Evolutionary conservation across 2,113 vertebrate species (phyloP), one percentile per base, ranked within the genome.

Genomic region (Uropsilus gracilis): DNA sequence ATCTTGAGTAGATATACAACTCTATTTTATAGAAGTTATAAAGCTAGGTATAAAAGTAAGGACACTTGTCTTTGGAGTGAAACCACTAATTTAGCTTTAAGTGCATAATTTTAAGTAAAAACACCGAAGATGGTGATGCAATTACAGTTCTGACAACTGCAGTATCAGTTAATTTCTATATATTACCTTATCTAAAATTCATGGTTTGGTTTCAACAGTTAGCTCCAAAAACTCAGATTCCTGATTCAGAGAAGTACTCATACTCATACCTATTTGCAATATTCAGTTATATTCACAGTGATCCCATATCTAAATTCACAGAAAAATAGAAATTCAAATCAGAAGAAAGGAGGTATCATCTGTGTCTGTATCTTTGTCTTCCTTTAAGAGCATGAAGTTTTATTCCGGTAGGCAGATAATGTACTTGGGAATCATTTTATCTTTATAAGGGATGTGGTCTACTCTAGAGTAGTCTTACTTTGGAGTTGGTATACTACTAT

Each of bases 101-200:
- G 57, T 57, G 7, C 17, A 48, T 55, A 20, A 81, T 55, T 96
- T 89, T 20, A 88, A 69, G 55, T 91, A 82, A 86, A 86, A 78
- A 77, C 17, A 75, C n/a, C 46, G 32, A 76, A 48, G 69, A 86
- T 86, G 28, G 32, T 72, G 63, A 16, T 53, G 5, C 72, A 30
- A 64, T 59, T 4, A 82, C 14, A 89, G 20, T 42, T 46, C 37
- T 92, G 64, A 84, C 39, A 89, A 48, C 32, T 72, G 28, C 4
- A 30, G 12, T 73, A 71, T 18, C 53, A 13, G 26, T 68, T 85
- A 71, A 94, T 72, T 76, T 87, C 17, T 72, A 48, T 9, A 46
- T 46, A 78, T 30, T 44, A 28, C 75, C 18, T 80, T 89, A 94
- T n/a, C 86, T 53, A 80, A 91, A 90, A 94, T 39, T 89, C 18